Percentiles rank a stretch among this genome's conserved stretches.
These are phyloP conservation scores for Phylloscopus whistleri DNA, from an alignment of 2,113 vertebrate genomes.

Conservation along the genomic window DNA sequence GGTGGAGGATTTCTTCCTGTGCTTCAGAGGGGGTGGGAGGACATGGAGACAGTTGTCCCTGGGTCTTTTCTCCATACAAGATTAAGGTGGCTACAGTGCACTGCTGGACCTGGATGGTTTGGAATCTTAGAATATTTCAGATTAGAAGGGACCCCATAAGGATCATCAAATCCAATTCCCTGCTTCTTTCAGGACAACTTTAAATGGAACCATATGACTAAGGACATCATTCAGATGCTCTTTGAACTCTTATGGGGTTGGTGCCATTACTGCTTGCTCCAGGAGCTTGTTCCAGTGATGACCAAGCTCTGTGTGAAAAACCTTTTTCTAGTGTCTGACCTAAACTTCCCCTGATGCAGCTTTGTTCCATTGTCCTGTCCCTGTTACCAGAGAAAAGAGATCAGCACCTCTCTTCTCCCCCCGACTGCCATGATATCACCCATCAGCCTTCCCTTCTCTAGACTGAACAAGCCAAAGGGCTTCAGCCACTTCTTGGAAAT, in stretches of 20 bases:
- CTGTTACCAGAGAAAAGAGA: not conserved
- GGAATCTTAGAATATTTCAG: not conserved
- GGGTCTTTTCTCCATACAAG: not conserved
- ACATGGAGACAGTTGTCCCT: not conserved
- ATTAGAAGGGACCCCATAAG: not conserved
- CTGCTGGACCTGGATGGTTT: not conserved
- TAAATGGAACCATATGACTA: not conserved
- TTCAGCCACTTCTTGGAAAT: not conserved
- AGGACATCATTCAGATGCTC: not conserved
- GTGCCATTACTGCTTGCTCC: not conserved
- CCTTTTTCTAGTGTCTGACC: not conserved
- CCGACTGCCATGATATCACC: not conserved
- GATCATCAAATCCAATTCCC: not conserved
- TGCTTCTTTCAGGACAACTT: not conserved
- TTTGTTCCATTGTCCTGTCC: not conserved
- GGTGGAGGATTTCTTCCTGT: not conserved
- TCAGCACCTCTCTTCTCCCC: fast-evolving
- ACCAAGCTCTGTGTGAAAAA: not conserved
- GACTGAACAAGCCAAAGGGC: not conserved
- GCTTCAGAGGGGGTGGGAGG: not conserved
- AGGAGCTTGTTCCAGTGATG: not conserved
- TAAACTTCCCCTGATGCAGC: not conserved
- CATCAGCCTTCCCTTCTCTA: not conserved
- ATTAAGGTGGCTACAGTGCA: not conserved
- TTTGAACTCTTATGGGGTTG: not conserved